Base-by-base conservation (phyloP, 2,797 vertebrate species). In the Chiloscyllium punctatum region DNA sequence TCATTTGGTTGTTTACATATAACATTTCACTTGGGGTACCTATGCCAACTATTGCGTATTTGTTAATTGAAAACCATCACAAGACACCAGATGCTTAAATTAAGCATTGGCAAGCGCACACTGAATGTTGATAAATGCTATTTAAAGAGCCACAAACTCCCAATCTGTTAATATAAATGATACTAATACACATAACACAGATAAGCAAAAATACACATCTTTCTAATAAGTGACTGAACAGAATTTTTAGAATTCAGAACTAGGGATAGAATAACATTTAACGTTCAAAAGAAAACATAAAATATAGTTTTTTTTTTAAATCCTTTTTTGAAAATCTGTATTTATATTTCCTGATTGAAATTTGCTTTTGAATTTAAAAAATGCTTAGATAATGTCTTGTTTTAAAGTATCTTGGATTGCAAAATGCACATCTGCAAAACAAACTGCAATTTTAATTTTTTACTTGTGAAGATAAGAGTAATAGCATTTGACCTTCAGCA, bases 11-110 rank as follows among this genome's bases (percentile, higher is more conserved):
- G 71, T 94, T 94, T 74, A 77, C 71, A 95, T 95, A 77, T 53
- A 95, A 33, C 88, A 91, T 53, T 95, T 53, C 37, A 42, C 42
- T 94, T 74, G 37, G 66, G 74, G 25, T 74, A 42, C 8, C 16
- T 51, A 95, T 72, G 94, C 71, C 94, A 95, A 95, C 48, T 51
- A 95, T n/a, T 95, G 27, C 37, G 51, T 51, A 77, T 77, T 57
- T 95, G 71, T 74, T 95, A 74, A 95, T 95, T 95, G 71, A 77
- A 95, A 95, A 77, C 23, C 23, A 94, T 94, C 68, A 42, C 94
- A 95, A 74, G 48, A 77, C 42, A 95, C 94, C 71, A 95, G 71
- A 53, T 74, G 94, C 94, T 95, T 95, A 95, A 95, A 95, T 95
- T 72, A 16, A 74, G 94, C 71, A n/a, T 48, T 95, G 94, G 71